phyloP scores from a whole-genome alignment of 2,797 vertebrate genomes.

The Apodemus agrarius region DNA sequence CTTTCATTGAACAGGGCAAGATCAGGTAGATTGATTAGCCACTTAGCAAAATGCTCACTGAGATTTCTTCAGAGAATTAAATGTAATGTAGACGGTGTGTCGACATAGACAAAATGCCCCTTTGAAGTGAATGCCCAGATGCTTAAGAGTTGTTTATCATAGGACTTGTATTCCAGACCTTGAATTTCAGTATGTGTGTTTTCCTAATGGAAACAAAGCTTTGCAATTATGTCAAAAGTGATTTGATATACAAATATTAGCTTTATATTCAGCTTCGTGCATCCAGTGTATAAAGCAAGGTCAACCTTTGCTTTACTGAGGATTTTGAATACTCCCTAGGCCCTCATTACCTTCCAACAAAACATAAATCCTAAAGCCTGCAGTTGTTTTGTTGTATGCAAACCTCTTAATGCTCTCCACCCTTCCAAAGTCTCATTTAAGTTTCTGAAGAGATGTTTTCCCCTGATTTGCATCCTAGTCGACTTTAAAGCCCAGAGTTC shows the following conservation, averaged over 20 bases:
- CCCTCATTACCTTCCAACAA: slow-evolving; percentile 50
- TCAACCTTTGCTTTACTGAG: slow-evolving; percentile 56
- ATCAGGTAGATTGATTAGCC: slow-evolving; percentile 56
- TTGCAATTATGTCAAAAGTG: slow-evolving; percentile 55
- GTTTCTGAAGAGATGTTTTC: background rate
- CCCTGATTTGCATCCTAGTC: background rate
- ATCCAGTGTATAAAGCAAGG: slow-evolving; percentile 58
- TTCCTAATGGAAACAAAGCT: slow-evolving; percentile 65
- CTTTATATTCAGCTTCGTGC: slow-evolving; percentile 50
- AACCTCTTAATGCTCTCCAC: background rate
- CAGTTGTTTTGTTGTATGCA: background rate
- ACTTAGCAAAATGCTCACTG: slow-evolving; percentile 58
- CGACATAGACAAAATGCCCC: slow-evolving; percentile 67
- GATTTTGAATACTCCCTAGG: slow-evolving; percentile 14
- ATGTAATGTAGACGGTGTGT: slow-evolving; percentile 29
- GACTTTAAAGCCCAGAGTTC: background rate
- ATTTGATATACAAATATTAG: slow-evolving; percentile 63
- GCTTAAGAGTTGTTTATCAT: slow-evolving; percentile 66
- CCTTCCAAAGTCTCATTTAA: background rate
- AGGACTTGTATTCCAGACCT: slow-evolving; percentile 63
- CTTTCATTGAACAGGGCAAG: slow-evolving; percentile 44
- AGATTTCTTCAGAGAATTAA: slow-evolving; percentile 69
- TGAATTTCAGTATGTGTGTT: slow-evolving; percentile 58
- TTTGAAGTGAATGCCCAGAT: slow-evolving; percentile 65
- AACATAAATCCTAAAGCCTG: slow-evolving; percentile 24